Conservation (phyloP, 2,113 vertebrate species). For the Serinus canaria region DNA sequence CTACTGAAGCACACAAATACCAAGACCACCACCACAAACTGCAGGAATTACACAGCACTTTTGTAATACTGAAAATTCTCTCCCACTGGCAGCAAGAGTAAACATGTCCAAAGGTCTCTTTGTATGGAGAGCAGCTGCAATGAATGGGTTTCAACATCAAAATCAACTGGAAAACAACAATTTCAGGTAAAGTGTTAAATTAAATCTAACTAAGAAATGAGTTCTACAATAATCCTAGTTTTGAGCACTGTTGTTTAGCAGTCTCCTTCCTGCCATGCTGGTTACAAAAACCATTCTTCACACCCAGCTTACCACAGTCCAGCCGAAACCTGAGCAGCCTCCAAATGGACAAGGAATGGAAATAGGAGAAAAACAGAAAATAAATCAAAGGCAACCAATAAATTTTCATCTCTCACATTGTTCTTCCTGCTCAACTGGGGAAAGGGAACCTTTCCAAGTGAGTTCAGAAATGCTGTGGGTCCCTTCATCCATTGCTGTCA, state of each 20-base stretch:
- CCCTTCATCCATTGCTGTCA: neutral
- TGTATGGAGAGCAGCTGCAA: neutral
- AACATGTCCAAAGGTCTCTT: neutral
- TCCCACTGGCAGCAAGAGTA: neutral
- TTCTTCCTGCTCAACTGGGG: neutral
- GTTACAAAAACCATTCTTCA: neutral
- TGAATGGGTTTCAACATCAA: neutral
- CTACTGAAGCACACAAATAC: neutral
- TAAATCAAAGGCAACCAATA: conserved; percentile 12
- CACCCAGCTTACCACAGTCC: neutral
- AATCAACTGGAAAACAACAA: neutral
- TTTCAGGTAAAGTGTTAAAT: neutral
- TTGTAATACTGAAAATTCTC: neutral
- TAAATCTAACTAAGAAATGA: neutral
- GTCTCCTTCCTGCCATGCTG: neutral
- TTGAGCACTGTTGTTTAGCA: neutral
- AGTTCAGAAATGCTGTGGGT: neutral
- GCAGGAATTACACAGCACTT: neutral
- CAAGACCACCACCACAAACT: neutral
- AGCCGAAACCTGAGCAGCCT: conserved; percentile 42
- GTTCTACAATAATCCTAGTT: neutral
- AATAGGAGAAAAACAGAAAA: conserved; percentile 19
- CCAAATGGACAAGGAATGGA: neutral
- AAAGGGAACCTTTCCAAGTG: neutral
- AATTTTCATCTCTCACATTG: neutral